Conservation (phyloP, 2,888 invertebrate genomes). For the Hemicrepidius hirtus region DNA sequence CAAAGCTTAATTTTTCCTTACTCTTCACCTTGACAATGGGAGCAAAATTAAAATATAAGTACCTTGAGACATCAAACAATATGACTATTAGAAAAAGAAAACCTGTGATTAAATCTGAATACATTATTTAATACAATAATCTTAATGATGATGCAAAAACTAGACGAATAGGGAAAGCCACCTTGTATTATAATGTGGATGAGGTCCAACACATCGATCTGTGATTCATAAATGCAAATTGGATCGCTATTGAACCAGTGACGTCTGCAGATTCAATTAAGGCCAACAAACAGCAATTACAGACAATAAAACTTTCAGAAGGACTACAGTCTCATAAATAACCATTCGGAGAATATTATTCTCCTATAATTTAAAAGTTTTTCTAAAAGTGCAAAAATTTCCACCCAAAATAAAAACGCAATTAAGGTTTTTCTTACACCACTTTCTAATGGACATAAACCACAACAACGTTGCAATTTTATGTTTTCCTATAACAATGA, state of each 20-base stretch:
- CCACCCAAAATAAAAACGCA: too few relatives aligned
- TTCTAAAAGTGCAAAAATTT: too few relatives aligned
- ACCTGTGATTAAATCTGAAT: slow-evolving; percentile 9
- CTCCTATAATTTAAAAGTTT: too few relatives aligned
- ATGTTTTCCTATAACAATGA: not conserved
- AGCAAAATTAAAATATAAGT: slow-evolving; percentile 4
- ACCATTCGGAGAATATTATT: not conserved
- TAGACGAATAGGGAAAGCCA: slow-evolving; percentile 18
- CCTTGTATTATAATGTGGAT: not conserved
- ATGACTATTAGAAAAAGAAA: slow-evolving; percentile 10
- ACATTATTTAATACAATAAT: not conserved
- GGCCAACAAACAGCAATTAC: slow-evolving; percentile 25
- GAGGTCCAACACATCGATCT: slow-evolving; percentile 16
- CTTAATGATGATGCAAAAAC: slow-evolving; percentile 16
- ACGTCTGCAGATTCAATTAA: slow-evolving; percentile 37
- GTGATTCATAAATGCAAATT: slow-evolving; percentile 41
- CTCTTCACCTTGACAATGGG: slow-evolving; percentile 33
- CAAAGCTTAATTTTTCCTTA: slow-evolving; percentile 2
- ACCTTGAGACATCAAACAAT: slow-evolving; percentile 11
- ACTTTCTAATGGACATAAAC: too few relatives aligned
- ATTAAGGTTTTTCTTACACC: too few relatives aligned
- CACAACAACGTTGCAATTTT: too few relatives aligned
- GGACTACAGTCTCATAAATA: slow-evolving; percentile 15
- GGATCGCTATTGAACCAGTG: slow-evolving; percentile 19
- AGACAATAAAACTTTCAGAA: slow-evolving; percentile 28